Base-by-base conservation (phyloP, 2,113 vertebrate genomes). In the Limanda limanda region DNA sequence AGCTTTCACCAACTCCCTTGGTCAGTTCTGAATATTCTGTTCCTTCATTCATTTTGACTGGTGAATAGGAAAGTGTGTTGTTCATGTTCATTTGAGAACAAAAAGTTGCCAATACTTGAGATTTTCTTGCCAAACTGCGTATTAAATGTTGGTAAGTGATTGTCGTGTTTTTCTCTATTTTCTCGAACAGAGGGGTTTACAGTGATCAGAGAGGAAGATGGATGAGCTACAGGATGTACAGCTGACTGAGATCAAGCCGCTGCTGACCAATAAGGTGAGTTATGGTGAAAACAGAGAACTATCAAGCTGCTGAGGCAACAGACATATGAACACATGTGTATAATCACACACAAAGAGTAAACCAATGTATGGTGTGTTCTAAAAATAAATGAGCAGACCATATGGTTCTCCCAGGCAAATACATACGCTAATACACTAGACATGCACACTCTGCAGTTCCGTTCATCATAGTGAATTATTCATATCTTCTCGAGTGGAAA, bases 181-280 rank as follows among this genome's bases (percentile, higher is more conserved):
- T 23, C 18, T 57, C 23, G 25, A 5, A 45, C 85, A 81, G 65
- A 83, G 72, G 57, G 48, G 48, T 87, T 80, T 63, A 76, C 62
- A 79, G 74, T 79, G 69, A 92, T 59, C 42, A 73, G 56, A 86
- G 70, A 82, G 81, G 85, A 90, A 91, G 83, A 98, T 98, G 97
- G 97, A 98, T 59, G 97, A 98, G 88, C 93, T 98, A 69, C 97
- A 98, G 93, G 97, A 98, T 75, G 97, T 98, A 86, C 97, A 98
- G 89, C 80, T 98, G 90, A 98, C 97, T 74, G 97, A 98, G 91
- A 98, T 98, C 94, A 98, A 98, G 86, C 97, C 97, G 0, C 95
- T 98, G 77, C 95, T 98, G 89, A 98, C 96, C 68, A 96, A 96
- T 79, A 98, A 97, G 97, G 97, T 98, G 94, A 95, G 76, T 24